These are phyloP conservation scores for Myotis lucifugus DNA, from an alignment of 2,113 vertebrate genomes.

Conservation along the genomic window DNA sequence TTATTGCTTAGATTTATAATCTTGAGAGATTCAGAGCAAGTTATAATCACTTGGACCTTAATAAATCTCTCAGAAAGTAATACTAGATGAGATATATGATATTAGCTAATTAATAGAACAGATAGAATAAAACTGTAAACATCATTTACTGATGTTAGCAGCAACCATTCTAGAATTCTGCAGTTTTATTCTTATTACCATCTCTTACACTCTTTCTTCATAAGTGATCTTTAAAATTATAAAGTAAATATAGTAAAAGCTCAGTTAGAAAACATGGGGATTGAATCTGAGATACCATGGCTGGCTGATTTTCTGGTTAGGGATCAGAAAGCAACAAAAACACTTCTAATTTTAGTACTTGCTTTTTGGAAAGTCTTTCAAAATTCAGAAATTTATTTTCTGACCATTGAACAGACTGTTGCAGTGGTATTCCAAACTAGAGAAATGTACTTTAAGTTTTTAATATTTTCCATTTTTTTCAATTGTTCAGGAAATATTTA, in stretches of 20 bases:
- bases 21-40: slow-evolving; percentile 16
- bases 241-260: neutral
- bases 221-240: neutral
- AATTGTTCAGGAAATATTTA: neutral
- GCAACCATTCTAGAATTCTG: too few relatives aligned
- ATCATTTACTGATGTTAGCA: neutral
- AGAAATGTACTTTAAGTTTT: neutral
- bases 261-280: neutral
- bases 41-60: neutral
- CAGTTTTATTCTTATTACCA: neutral
- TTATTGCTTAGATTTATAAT: slow-evolving; percentile 5
- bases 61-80: neutral
- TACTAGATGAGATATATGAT: neutral
- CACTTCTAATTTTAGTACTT: neutral
- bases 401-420: neutral
- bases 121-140: too few relatives aligned
- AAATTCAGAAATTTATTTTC: slow-evolving; percentile 45
- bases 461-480: neutral
- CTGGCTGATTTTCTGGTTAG: neutral
- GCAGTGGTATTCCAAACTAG: neutral
- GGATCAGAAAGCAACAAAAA: neutral
- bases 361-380: slow-evolving; percentile 16
- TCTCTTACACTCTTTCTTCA: neutral
- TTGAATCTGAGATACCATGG: neutral
- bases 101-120: slow-evolving; percentile 12